Evolutionary conservation across 2,888 invertebrate genomes (phyloP), one percentile per base, ranked within the genome.

Genomic region (Drosophila nigricruria): DNA sequence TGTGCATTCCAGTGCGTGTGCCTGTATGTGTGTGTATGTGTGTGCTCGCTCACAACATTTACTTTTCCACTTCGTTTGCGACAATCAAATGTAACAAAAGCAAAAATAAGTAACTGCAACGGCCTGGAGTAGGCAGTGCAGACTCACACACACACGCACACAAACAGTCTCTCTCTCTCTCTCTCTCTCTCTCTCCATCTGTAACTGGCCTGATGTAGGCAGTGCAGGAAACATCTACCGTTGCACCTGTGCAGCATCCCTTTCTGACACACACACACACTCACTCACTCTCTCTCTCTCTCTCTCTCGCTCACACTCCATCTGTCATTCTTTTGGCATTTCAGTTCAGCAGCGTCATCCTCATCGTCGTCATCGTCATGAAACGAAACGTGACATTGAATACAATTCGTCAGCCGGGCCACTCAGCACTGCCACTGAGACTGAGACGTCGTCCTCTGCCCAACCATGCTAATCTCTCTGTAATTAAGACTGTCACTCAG

Each of bases 1-100:
- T 86, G 86, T 88, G 84, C 88, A 84, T 84, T 88, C 86, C 84
- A 65, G 77, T 67, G 52, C 52, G 36, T 30, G 52, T 16, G 32
- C 42, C 50, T 12, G 38, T 45, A 38, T 42, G 25, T 52, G n/a
- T 20, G 34, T 40, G 14, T 43, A 20, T 47, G 53, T 53, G 20
- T 59, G 47, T 62, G 49, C n/a, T n/a, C n/a, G n/a, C n/a, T 50
- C 78, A 71, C 70, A 79, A 82, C 86, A 88, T 84, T 84, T 84
- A 77, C 83, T 85, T 84, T 88, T 84, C 86, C 84, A 84, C 84
- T 84, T 88, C 88, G 88, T 85, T 84, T 88, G 86, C 83, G 82
- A 84, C 88, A 86, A 88, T 88, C 82, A 84, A 84, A 82, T 82
- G 81, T 75, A 76, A 85, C 83, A 84, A 88, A 78, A 70, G 82